Base-by-base conservation (phyloP, 2,888 invertebrate species). In the Heteromurus nitidus region DNA sequence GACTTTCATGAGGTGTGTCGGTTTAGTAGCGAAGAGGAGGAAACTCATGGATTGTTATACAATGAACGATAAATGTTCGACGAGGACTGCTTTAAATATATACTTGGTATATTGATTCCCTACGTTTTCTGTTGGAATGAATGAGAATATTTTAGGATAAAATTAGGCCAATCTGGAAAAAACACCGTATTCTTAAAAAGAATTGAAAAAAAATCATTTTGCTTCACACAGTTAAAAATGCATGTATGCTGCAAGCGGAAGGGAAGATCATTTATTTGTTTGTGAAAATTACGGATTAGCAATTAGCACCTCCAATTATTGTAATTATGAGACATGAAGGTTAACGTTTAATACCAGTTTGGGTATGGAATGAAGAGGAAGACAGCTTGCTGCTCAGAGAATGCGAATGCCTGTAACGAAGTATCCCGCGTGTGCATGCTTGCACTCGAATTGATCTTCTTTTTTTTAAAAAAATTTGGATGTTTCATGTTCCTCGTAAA, bases 1-100 rank as follows among this genome's bases (percentile, higher is more conserved):
- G 68, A 68, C 68, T 30, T 68, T 53, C 67, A 47, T 28, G 20
- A 28, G 9, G 28, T 26, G n/a, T 64, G 31, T 64, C 24, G 60
- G 42, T 3, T 31, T 44, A 44, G 64, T 31, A 36, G 44, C 44
- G n/a, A n/a, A n/a, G n/a, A n/a, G n/a, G n/a, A n/a, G 5, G 42
- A 31, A 64, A 62, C 26, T 31, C 42, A 50, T 42, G 55, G 5
- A 53, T 50, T n/a, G 44, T 44, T 1, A 50, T 31, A 55, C 18
- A 36, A 53, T 36, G 3, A 7, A 36, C 36, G 30, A 22, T 13
- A 70, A 58, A 53, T 70, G 26, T 64, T 53, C 3, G 31, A 65
- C 64, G 30, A 70, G 70, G 72, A 79, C 79, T 79, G 79, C 79
- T 79, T 79, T 72, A 70, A 70, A 55, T n/a, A n/a, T n/a, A 44